phyloP scores from a whole-genome alignment of 2,113 vertebrate species.

The Hippocampus comes region DNA sequence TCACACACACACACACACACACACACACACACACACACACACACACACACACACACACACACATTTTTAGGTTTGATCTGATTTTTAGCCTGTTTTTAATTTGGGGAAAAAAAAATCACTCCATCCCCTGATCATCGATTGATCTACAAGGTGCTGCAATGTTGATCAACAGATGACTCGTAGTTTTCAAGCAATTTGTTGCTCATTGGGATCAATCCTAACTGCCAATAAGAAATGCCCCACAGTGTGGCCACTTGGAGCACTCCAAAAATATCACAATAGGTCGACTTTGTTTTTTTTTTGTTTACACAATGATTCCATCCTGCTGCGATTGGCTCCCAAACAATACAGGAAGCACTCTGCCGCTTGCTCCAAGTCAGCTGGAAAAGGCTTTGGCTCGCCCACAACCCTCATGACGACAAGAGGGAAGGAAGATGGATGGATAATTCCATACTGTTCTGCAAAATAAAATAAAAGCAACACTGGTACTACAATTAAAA shows the following conservation, averaged over 20 bases:
- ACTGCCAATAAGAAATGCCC: not conserved
- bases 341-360: not conserved
- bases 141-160: too few species aligned
- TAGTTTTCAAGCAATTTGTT: not conserved
- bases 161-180: too few species aligned
- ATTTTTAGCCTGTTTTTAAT: not conserved
- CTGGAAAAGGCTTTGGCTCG: not conserved
- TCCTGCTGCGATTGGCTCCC: not conserved
- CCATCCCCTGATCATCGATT: too few species aligned
- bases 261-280: too few species aligned
- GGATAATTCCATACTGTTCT: too few species aligned
- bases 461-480: not conserved
- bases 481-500: not conserved
- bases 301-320: too few species aligned
- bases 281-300: too few species aligned
- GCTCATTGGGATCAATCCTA: not conserved
- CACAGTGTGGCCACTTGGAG: too few species aligned
- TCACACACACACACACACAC: not conserved
- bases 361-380: not conserved
- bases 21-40: not conserved
- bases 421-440: too few species aligned
- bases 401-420: too few species aligned
- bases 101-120: too few species aligned
- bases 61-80: not conserved
- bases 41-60: too few species aligned